These are phyloP conservation scores for Halcyon smyrnensis DNA, from an alignment of 2,797 vertebrate genomes.

Conservation along the genomic window DNA sequence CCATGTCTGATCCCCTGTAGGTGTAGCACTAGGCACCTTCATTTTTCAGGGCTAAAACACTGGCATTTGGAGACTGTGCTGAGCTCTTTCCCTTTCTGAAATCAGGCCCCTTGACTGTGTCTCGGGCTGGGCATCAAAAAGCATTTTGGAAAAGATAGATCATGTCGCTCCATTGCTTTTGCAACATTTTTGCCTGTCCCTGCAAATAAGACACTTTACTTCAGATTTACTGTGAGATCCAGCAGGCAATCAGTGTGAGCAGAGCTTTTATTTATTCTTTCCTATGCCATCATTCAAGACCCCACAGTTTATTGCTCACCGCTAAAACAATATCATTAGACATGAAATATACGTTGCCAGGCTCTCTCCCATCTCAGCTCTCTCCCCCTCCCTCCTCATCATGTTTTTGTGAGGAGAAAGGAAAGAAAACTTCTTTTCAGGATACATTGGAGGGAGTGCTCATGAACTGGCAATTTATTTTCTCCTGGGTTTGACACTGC, in stretches of 20 bases:
- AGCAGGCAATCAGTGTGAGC: neutral
- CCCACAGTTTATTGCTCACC: conserved; percentile 20
- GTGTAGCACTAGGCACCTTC: neutral
- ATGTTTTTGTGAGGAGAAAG: neutral
- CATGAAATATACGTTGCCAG: conserved; percentile 13
- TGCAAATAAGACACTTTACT: neutral
- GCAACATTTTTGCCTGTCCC: neutral
- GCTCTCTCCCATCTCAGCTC: neutral
- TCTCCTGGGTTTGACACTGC: conserved; percentile 55
- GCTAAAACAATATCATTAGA: conserved; percentile 38
- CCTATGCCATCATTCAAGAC: conserved; percentile 22
- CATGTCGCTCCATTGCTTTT: neutral
- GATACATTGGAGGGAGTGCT: conserved; percentile 41
- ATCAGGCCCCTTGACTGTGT: neutral
- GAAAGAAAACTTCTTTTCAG: conserved; percentile 60
- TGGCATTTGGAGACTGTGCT: neutral
- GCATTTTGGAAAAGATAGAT: neutral
- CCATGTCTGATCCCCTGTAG: neutral
- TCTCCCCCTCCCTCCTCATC: neutral
- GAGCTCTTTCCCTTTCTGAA: neutral
- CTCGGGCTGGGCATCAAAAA: neutral
- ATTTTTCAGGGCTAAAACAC: neutral
- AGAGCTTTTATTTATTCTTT: conserved; percentile 28
- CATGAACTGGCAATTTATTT: conserved; percentile 67
- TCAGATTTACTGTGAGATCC: conserved; percentile 4